These are phyloP conservation scores for Theristicus caerulescens DNA, from an alignment of 2,113 vertebrate species.

Conservation along the genomic window DNA sequence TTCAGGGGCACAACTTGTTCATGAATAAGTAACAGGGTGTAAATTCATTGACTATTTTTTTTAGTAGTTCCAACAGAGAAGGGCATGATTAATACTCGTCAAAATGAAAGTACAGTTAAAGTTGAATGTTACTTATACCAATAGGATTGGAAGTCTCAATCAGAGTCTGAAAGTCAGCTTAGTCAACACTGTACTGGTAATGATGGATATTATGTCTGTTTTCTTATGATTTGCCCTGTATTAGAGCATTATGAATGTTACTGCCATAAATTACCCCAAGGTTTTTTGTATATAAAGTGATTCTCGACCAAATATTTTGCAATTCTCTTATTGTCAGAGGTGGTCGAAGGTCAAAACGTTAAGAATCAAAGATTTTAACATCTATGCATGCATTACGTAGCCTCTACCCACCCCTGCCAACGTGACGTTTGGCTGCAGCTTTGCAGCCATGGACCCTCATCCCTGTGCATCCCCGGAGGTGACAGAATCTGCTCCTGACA, in stretches of 20 bases:
- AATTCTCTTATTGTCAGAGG: background rate
- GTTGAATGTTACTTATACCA: background rate
- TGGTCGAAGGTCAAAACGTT: background rate
- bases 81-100: slow-evolving; percentile 30
- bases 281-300: background rate
- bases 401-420: background rate
- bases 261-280: background rate
- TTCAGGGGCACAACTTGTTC: slow-evolving; percentile 75
- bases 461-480: accelerated
- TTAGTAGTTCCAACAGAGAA: slow-evolving; percentile 36
- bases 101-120: slow-evolving; percentile 51
- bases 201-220: background rate
- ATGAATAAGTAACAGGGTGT: slow-evolving; percentile 72
- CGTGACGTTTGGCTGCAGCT: background rate
- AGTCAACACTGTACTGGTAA: background rate
- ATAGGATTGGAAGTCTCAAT: background rate
- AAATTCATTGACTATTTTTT: slow-evolving; percentile 67
- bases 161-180: background rate
- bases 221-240: background rate
- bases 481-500: background rate
- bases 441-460: background rate
- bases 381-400: background rate
- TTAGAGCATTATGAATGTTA: background rate
- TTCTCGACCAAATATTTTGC: background rate
- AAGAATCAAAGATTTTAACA: background rate